Evolutionary conservation across 2,797 vertebrate species (phyloP).

Genomic region (Poeciliopsis paucimaculata): DNA sequence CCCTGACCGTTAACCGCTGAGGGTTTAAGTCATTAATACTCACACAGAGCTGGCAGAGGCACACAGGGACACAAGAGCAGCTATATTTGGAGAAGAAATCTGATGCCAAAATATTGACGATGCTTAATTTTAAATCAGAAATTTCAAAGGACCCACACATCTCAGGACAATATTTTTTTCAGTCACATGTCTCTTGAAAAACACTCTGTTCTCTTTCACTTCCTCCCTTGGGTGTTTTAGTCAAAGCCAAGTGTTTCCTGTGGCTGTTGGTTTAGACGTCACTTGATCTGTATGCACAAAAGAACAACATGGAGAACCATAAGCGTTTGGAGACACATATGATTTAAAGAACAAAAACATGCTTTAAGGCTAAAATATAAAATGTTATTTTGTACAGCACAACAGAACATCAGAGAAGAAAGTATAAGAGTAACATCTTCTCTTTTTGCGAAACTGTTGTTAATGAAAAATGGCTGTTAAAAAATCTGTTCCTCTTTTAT

Average conservation of each 20-base stretch:
- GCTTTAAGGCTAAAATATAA: neutral
- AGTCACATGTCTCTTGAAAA: neutral
- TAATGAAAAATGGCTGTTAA: neutral
- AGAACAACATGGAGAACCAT: conserved; percentile 5
- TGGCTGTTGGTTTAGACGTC: conserved; percentile 21
- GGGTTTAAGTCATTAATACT: conserved; percentile 25
- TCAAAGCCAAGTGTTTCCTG: conserved; percentile 49
- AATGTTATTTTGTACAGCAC: no score
- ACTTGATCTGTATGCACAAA: conserved; percentile 21
- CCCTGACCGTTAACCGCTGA: conserved; percentile 52
- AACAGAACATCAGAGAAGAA: neutral
- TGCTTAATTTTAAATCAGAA: neutral
- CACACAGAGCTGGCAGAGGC: conserved; percentile 18
- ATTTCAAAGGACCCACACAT: neutral
- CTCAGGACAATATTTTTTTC: neutral
- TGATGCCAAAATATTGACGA: neutral
- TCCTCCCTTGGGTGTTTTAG: conserved; percentile 58
- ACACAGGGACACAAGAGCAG: conserved; percentile 12
- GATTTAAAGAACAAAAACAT: neutral
- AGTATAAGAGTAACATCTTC: neutral
- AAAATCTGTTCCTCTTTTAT: neutral
- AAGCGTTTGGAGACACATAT: neutral
- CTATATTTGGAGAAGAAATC: neutral
- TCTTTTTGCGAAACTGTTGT: neutral
- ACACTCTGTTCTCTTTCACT: conserved; percentile 61